These are phyloP conservation scores for Polypedilum pembai DNA, from an alignment of 1,140 invertebrate genomes.

Conservation along the genomic window DNA sequence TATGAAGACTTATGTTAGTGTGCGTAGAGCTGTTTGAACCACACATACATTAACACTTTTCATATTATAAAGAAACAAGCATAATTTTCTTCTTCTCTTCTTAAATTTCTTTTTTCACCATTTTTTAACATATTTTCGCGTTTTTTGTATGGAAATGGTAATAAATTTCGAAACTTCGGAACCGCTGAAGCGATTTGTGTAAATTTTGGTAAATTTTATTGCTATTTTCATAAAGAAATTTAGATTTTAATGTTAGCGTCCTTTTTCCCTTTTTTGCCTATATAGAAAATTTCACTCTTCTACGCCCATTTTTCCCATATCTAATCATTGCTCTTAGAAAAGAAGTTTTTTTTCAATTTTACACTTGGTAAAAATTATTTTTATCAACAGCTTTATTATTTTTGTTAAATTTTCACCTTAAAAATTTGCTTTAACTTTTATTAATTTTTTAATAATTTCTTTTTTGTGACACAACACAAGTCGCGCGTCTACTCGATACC, in stretches of 20 bases:
- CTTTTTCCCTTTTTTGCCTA: conserved; percentile 21
- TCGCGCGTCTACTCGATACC: conserved; percentile 15
- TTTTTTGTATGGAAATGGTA: background rate
- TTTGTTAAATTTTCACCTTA: too few species aligned
- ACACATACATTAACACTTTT: background rate
- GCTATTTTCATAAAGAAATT: background rate
- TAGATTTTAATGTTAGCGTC: conserved; percentile 8
- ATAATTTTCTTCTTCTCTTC: background rate
- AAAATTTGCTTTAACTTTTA: background rate
- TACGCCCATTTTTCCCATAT: background rate
- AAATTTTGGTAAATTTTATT: background rate
- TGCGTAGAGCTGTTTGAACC: background rate
- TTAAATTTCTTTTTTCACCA: background rate
- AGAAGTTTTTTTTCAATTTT: too few species aligned
- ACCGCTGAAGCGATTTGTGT: background rate
- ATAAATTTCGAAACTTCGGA: background rate
- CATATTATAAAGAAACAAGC: background rate
- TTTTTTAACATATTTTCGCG: conserved; percentile 2
- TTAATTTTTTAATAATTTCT: background rate
- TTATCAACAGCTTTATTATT: too few species aligned
- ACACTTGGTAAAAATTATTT: too few species aligned
- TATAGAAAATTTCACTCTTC: background rate
- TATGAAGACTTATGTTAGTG: background rate
- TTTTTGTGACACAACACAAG: conserved; percentile 14
- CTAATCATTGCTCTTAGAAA: too few species aligned